phyloP scores from a whole-genome alignment of 2,888 invertebrate species.

The Brachylomia viminalis region DNA sequence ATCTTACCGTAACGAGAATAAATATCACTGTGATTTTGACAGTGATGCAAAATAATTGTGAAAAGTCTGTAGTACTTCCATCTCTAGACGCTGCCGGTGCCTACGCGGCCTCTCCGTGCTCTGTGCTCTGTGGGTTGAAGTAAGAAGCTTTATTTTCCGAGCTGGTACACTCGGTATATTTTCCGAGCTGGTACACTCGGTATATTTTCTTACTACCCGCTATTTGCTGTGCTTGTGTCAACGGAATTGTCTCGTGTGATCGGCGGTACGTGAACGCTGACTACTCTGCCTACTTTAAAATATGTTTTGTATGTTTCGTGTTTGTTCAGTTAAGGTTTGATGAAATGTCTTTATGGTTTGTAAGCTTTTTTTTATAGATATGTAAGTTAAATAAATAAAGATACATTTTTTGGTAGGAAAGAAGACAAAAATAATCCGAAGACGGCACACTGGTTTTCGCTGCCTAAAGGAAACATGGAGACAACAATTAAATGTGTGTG shows the following conservation, averaged over 20 bases:
- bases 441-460: no score
- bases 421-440: neutral
- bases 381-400: neutral
- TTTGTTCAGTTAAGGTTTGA: constrained; percentile 4
- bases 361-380: neutral
- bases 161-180: constrained; percentile 21
- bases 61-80: neutral
- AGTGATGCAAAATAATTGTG: neutral
- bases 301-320: neutral
- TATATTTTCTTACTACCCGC: constrained; percentile 15
- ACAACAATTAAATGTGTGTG: neutral
- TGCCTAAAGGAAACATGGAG: neutral
- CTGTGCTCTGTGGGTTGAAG: neutral
- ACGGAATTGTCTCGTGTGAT: constrained; percentile 22
- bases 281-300: constrained; percentile 1
- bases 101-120: neutral
- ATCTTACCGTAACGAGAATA: neutral
- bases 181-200: constrained; percentile 7
- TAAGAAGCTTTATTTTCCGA: constrained; percentile 17
- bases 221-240: constrained; percentile 28
- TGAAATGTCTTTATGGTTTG: neutral
- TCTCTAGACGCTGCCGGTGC: neutral
- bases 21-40: neutral
- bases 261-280: constrained; percentile 20
- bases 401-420: neutral